Percentiles rank a stretch among this genome's conserved stretches.
Evolutionary conservation across 1,140 invertebrate genomes (phyloP).

Genomic region (Drosophila lini): DNA sequence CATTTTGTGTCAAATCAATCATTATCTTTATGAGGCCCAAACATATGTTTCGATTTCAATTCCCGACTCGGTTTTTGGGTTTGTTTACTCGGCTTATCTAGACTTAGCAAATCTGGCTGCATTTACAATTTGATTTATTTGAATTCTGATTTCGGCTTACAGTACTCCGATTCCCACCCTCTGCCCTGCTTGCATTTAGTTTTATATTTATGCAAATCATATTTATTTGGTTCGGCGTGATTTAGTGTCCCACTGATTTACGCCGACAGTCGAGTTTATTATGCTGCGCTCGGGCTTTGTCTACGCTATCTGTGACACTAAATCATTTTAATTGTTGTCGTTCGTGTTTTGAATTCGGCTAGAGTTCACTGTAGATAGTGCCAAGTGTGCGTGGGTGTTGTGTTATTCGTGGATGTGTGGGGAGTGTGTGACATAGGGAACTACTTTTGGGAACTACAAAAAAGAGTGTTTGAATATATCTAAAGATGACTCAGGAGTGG

Average conservation of each 20-base stretch:
- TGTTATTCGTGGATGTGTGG: constrained; percentile 20
- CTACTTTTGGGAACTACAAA: constrained; percentile 18
- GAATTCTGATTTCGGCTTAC: constrained; percentile 37
- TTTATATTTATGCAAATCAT: constrained; percentile 81
- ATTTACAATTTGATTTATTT: constrained; percentile 73
- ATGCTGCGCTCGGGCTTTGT: constrained; percentile 47
- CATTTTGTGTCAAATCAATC: constrained; percentile 69
- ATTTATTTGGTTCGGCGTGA: constrained; percentile 78
- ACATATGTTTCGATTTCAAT: constrained; percentile 67
- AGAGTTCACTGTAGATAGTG: constrained; percentile 42
- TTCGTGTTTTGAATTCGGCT: constrained; percentile 72
- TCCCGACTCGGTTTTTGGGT: constrained; percentile 7
- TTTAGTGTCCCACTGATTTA: constrained; percentile 76
- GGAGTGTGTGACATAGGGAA: constrained; percentile 40
- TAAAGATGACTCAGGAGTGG: background rate
- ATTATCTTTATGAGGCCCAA: constrained; percentile 65
- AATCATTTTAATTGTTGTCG: constrained; percentile 82
- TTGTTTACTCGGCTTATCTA: constrained; percentile 48
- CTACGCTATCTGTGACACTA: constrained; percentile 65
- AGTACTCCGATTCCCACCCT: background rate
- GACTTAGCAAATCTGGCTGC: constrained; percentile 42
- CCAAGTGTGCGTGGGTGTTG: constrained; percentile 34
- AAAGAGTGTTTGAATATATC: too few species aligned
- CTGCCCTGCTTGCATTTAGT: constrained; percentile 29
- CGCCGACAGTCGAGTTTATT: constrained; percentile 75